phyloP scores from a whole-genome alignment of 2,797 vertebrate species.

The Microctenopoma lineatum region DNA sequence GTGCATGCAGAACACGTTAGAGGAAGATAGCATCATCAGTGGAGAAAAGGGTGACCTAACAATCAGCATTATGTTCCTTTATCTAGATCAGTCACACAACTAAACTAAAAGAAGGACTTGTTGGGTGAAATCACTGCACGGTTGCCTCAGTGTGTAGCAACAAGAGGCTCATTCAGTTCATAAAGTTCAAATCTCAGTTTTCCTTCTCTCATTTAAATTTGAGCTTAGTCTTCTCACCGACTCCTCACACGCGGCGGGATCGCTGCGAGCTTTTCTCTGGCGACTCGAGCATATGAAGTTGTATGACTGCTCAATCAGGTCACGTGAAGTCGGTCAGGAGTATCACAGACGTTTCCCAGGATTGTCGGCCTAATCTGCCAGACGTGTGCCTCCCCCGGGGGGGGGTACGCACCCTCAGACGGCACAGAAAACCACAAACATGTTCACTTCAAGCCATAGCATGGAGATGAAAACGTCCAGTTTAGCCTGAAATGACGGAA shows the following conservation, averaged over 20 bases:
- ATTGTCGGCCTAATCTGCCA: constrained; percentile 70
- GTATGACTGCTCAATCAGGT: constrained; percentile 81
- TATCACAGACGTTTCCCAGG: constrained; percentile 64
- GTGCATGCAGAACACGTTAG: background rate
- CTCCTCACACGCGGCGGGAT: background rate
- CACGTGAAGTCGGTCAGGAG: constrained; percentile 81
- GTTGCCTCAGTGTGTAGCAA: background rate
- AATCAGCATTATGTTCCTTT: constrained; percentile 7
- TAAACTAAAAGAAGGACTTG: too few species aligned
- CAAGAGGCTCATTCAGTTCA: background rate
- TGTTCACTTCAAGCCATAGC: constrained; percentile 55
- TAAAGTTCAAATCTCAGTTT: background rate
- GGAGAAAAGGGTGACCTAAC: background rate
- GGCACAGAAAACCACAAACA: constrained; percentile 19
- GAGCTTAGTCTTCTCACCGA: background rate
- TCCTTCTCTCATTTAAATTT: background rate
- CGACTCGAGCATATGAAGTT: constrained; percentile 73
- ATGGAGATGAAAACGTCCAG: background rate
- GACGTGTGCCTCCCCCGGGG: constrained; percentile 53
- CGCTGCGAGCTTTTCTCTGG: constrained; percentile 43
- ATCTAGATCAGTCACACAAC: background rate
- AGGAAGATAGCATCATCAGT: constrained; percentile 10
- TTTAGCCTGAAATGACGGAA: background rate
- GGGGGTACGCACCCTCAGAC: constrained; percentile 50
- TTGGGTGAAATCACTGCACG: too few species aligned